These are phyloP conservation scores for Noctua pronuba DNA, from an alignment of 2,888 invertebrate species.

Conservation along the genomic window DNA sequence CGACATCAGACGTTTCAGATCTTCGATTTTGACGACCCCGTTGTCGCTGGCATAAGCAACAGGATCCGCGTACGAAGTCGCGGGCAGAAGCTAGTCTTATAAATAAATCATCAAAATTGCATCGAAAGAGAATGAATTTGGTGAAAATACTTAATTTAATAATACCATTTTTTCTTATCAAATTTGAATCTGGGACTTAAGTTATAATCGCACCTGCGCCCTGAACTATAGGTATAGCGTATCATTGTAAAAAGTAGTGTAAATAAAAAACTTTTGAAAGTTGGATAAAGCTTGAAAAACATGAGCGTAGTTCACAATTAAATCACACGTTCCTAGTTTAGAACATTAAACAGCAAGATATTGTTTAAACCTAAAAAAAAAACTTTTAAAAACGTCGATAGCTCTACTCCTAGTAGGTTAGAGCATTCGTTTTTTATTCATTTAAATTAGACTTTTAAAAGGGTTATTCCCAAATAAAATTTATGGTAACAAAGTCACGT, in stretches of 20 bases:
- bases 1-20: too few relatives aligned
- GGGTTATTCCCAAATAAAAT: constrained; percentile 70
- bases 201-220: too few relatives aligned
- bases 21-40: too few relatives aligned
- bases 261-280: neutral
- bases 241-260: neutral
- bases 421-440: constrained; percentile 3
- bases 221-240: neutral
- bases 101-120: too few relatives aligned
- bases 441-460: constrained; percentile 44
- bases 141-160: neutral
- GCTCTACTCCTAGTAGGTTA: constrained; percentile 11
- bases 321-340: neutral
- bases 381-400: neutral
- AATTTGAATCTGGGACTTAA: neutral
- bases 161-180: neutral
- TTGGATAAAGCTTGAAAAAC: neutral
- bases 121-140: too few relatives aligned
- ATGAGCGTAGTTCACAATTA: neutral
- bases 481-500: constrained; percentile 83
- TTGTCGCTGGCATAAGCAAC: too few relatives aligned
- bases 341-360: neutral
- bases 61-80: too few relatives aligned
- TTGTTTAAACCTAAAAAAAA: too few relatives aligned
- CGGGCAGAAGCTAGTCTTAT: too few relatives aligned